Evolutionary conservation across 2,888 invertebrate genomes (phyloP), one percentile per base, ranked within the genome.

Genomic region (Octodonta nipae): DNA sequence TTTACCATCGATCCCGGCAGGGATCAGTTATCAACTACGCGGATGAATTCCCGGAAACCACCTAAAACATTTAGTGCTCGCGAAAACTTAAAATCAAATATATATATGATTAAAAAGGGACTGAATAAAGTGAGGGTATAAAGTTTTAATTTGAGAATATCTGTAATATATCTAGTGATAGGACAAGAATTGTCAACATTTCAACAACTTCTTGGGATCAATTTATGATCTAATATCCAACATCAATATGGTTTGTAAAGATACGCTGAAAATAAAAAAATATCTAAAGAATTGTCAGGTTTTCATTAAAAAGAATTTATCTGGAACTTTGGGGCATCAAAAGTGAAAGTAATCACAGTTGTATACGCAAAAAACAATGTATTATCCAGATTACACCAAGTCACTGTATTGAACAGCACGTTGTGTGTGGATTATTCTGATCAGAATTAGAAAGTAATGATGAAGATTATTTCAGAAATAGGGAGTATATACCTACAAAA

Each of bases 311-410:
- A 78, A 51, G 76, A 78, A 46, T 69, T 86, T 33, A 61, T 84
- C 2, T 70, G 70, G 46, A 76, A 80, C 59, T 84, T 81, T 60
- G 85, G 85, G 13, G 84, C 85, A n/a, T 58, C 66, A 31, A 69
- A 70, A 49, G 77, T 83, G 2, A 75, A 72, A 65, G 72, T 78
- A 33, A 58, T 73, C 10, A 58, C 66, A 28, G 66, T 73, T 35
- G 67, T 72, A 34, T 80, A 75, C 58, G 81, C 76, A 8, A 71
- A 75, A 40, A 69, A 70, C 46, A 64, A 67, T 40, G 78, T 79
- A 11, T 58, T 85, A 30, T 51, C 65, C 16, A 65, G 78, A 17
- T 64, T 87, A 6, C 86, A 87, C 59, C 86, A 87, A 58, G 64
- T 79, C 25, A 73, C 75, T 55, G 64, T 87, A 32, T 68, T 76